Percentiles rank a stretch among this genome's conserved stretches.
phyloP scores from a whole-genome alignment of 2,113 vertebrate genomes.

The Cyrtonyx montezumae region DNA sequence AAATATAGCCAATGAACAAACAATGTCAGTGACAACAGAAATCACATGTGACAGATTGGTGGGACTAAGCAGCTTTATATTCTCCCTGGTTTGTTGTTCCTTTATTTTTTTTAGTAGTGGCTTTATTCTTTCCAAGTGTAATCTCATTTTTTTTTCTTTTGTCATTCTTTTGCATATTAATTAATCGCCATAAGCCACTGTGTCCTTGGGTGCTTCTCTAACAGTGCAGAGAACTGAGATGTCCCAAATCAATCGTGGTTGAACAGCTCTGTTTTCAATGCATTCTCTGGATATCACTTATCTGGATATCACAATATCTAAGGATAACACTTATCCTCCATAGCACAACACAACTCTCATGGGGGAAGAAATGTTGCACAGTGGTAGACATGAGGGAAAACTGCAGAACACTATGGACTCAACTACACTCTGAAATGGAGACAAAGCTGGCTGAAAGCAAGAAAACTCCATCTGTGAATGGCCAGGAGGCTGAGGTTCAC shows the following conservation, averaged over 20 bases:
- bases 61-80: slow-evolving; percentile 38
- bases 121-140: background rate
- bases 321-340: background rate
- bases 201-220: slow-evolving; percentile 14
- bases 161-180: background rate
- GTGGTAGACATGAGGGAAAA: background rate
- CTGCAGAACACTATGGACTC: background rate
- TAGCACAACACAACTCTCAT: background rate
- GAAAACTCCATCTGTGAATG: background rate
- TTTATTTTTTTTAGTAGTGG: background rate
- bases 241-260: background rate
- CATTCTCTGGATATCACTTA: background rate
- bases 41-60: slow-evolving; percentile 31
- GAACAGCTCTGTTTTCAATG: background rate
- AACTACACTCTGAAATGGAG: background rate
- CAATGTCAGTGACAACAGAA: background rate
- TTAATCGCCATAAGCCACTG: slow-evolving; percentile 30
- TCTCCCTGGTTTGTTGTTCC: background rate
- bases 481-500: background rate
- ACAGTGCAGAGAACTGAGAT: slow-evolving; percentile 1
- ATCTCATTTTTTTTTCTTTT: background rate
- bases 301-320: no score
- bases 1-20: slow-evolving; percentile 21
- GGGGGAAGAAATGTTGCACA: background rate
- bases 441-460: background rate